These are phyloP conservation scores for Ivindomyrus marchei DNA, from an alignment of 2,113 vertebrate genomes.

Conservation along the genomic window DNA sequence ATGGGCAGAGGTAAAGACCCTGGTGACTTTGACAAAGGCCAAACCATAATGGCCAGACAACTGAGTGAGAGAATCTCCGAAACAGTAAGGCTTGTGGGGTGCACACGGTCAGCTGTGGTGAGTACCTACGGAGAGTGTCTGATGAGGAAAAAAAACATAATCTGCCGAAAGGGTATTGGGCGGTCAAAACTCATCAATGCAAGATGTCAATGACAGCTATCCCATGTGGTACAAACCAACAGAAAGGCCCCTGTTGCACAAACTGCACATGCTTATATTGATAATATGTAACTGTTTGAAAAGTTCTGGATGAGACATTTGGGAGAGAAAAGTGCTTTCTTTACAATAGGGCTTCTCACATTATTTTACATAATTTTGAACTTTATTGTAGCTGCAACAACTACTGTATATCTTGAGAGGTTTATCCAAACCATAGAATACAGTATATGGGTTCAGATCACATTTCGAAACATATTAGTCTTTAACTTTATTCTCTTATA, in stretches of 20 bases:
- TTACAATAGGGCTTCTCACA: not conserved
- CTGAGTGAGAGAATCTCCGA: not conserved
- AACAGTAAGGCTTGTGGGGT: not conserved
- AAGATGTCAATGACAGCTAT: not conserved
- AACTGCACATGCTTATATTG: not conserved
- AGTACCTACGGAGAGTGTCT: not conserved
- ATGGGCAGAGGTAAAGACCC: not conserved
- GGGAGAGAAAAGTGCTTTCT: not conserved
- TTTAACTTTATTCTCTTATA: not conserved
- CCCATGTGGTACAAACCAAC: not conserved
- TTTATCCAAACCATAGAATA: not conserved
- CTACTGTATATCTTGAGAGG: not conserved
- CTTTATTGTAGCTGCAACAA: not conserved
- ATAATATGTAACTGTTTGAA: not conserved
- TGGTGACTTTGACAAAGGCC: not conserved
- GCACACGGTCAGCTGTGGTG: not conserved
- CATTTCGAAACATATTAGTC: not conserved
- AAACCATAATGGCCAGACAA: not conserved
- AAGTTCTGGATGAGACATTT: not conserved
- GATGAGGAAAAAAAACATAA: not conserved
- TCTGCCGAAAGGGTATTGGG: not conserved
- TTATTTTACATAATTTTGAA: not conserved
- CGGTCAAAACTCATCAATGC: not conserved
- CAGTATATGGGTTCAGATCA: not conserved
- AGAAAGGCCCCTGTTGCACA: not conserved